These are phyloP conservation scores for Polydesmus complanatus DNA, from an alignment of 2,888 invertebrate species.

Conservation along the genomic window DNA sequence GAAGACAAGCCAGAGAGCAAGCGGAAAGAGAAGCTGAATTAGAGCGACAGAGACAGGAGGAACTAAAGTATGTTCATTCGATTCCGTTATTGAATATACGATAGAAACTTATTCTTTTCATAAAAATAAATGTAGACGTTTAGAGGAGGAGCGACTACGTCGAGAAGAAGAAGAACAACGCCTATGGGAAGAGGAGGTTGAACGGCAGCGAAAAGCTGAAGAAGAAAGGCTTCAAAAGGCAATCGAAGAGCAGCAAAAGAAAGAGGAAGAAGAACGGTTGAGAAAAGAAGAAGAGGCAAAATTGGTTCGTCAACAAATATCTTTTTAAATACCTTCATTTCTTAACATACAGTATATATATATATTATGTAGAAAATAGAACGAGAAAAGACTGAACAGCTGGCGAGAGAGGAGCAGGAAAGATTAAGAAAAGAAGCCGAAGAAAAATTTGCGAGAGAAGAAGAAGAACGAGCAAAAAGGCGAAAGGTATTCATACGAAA, in stretches of 20 bases:
- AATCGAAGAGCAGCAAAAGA: conserved; percentile 46
- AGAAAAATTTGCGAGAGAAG: conserved; percentile 67
- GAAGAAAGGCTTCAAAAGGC: conserved; percentile 74
- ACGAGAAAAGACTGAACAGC: conserved; percentile 17
- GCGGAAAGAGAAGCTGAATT: conserved; percentile 79
- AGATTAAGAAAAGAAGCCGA: conserved; percentile 63
- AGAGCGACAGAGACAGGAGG: conserved; percentile 48
- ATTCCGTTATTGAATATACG: not conserved
- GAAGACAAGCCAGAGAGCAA: conserved; percentile 76
- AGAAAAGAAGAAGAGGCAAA: conserved; percentile 14
- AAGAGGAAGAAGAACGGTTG: conserved; percentile 55
- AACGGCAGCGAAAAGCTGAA: conserved; percentile 58
- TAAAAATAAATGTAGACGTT: conserved; percentile 38
- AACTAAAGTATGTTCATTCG: conserved; percentile 29
- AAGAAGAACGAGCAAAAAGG: conserved; percentile 72
- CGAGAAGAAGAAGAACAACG: conserved; percentile 73
- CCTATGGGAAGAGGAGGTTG: conserved; percentile 63
- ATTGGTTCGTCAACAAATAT: conserved; percentile 3
- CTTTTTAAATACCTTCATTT: too few relatives aligned
- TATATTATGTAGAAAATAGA: conserved; percentile 15
- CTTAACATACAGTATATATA: too few relatives aligned
- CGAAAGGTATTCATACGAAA: conserved; percentile 43
- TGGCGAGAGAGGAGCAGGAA: conserved; percentile 31
- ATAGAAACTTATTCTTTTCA: not conserved
- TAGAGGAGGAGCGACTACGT: conserved; percentile 53